Evolutionary conservation across 2,888 invertebrate species (phyloP).

Genomic region (Toxonevra muliebris): DNA sequence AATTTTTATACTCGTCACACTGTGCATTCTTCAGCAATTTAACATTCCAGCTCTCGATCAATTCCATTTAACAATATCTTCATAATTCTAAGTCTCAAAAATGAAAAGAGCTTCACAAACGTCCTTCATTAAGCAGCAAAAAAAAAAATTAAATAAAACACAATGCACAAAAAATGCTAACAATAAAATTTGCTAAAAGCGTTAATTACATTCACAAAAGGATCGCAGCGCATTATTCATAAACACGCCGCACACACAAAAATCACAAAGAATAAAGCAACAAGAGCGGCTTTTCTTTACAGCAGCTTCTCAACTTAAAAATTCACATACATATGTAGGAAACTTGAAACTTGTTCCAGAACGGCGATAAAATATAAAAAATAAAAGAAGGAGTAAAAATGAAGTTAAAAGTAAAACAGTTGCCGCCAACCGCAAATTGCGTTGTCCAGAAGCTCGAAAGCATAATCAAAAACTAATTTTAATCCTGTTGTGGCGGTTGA

Average conservation of each 20-base stretch:
- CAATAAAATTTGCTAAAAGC: conserved; percentile 58
- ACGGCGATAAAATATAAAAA: conserved; percentile 16
- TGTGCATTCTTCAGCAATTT: no score
- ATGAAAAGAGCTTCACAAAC: conserved; percentile 44
- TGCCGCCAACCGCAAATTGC: conserved; percentile 56
- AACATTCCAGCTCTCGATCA: no score
- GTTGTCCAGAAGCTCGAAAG: conserved; percentile 66
- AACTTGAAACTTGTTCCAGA: conserved; percentile 16
- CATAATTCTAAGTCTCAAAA: no score
- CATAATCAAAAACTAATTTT: conserved; percentile 66
- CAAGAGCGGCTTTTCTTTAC: not conserved
- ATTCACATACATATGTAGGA: conserved; percentile 18
- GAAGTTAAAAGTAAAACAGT: not conserved
- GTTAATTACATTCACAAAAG: conserved; percentile 56
- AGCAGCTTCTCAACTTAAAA: conserved; percentile 14
- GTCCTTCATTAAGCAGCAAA: conserved; percentile 49
- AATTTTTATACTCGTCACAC: no score
- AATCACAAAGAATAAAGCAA: conserved; percentile 16
- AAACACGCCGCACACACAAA: conserved; percentile 27
- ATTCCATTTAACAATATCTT: no score
- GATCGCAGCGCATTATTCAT: conserved; percentile 30
- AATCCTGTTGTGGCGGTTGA: conserved; percentile 62
- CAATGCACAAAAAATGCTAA: conserved; percentile 38
- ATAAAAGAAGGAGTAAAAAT: conserved; percentile 5
- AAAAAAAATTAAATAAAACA: conserved; percentile 1